Evolutionary conservation across 1,140 invertebrate genomes (phyloP).

Genomic region (Drosophila elegans): DNA sequence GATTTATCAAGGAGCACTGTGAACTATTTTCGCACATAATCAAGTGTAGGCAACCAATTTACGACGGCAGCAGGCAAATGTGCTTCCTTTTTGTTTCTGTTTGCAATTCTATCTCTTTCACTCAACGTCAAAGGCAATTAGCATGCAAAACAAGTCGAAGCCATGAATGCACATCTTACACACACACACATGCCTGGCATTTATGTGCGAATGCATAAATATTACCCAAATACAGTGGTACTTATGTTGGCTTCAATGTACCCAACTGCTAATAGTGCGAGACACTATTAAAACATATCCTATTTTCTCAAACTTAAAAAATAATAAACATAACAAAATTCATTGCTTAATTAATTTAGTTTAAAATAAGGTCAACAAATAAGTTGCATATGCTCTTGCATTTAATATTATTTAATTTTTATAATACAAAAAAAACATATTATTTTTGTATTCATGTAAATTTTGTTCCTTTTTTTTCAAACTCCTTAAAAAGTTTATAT

Average conservation of each 20-base stretch:
- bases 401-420: too few relatives aligned
- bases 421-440: too few relatives aligned
- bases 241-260: constrained; percentile 18
- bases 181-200: constrained; percentile 38
- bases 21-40: constrained; percentile 62
- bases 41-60: constrained; percentile 64
- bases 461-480: too few relatives aligned
- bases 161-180: constrained; percentile 70
- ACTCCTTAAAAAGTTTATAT: too few relatives aligned
- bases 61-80: constrained; percentile 9
- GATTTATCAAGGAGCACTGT: constrained; percentile 30
- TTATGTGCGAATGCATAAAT: constrained; percentile 75
- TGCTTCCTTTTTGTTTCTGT: background rate
- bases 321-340: too few relatives aligned
- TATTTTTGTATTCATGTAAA: too few relatives aligned
- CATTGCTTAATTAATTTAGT: too few relatives aligned
- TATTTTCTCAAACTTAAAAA: too few relatives aligned
- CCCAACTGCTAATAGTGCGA: background rate
- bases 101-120: constrained; percentile 11
- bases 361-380: too few relatives aligned
- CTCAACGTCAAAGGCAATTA: constrained; percentile 60
- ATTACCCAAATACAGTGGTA: constrained; percentile 33
- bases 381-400: too few relatives aligned
- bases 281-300: background rate
- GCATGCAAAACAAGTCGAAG: constrained; percentile 76